phyloP scores from a whole-genome alignment of 2,888 invertebrate species.

The Pollenia amentaria region DNA sequence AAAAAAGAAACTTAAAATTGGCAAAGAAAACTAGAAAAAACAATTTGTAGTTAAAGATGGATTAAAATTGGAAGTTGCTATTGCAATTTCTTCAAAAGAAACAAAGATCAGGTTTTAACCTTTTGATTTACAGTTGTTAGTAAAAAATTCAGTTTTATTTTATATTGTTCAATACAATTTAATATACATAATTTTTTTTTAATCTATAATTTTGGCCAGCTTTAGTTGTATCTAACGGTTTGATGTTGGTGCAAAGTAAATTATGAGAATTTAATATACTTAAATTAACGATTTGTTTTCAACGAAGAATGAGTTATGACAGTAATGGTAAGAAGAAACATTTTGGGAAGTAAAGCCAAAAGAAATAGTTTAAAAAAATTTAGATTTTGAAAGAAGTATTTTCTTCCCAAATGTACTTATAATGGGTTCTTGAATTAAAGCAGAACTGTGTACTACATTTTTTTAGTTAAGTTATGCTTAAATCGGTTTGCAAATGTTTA shows the following conservation, averaged over 20 bases:
- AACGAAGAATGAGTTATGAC: background rate
- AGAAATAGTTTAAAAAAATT: no score
- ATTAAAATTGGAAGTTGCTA: constrained; percentile 1
- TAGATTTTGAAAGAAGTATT: no score
- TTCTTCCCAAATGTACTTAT: no score
- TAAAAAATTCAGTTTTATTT: constrained; percentile 8
- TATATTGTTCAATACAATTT: constrained; percentile 20
- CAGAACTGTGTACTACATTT: no score
- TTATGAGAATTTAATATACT: constrained; percentile 37
- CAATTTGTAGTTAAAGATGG: background rate
- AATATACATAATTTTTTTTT: background rate
- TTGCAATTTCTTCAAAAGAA: background rate
- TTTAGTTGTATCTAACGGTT: constrained; percentile 20
- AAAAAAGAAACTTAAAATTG: background rate
- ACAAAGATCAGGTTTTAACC: constrained; percentile 53
- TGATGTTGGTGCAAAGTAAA: background rate
- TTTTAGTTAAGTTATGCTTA: no score
- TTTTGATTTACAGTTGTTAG: constrained; percentile 51
- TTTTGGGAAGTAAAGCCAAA: no score
- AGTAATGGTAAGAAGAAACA: no score
- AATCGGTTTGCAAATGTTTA: no score
- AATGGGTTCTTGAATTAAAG: no score
- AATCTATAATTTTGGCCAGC: constrained; percentile 13
- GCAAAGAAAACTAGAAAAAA: constrained; percentile 9
- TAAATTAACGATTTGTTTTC: background rate